These are phyloP conservation scores for Champsocephalus gunnari DNA, from an alignment of 2,797 vertebrate species.

Conservation along the genomic window DNA sequence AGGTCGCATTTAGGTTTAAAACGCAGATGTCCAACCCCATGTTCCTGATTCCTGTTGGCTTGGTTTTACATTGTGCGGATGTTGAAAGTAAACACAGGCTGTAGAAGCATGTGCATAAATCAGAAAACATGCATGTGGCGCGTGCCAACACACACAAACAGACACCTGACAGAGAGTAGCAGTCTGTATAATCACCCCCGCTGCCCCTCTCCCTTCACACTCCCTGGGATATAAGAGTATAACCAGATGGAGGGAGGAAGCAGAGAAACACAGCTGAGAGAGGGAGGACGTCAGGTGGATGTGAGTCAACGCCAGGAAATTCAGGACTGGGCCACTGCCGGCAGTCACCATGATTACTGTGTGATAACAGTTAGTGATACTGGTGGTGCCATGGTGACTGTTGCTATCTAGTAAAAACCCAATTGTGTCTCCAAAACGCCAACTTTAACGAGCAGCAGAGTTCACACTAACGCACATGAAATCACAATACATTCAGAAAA, in stretches of 20 bases:
- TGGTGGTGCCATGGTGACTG: slow-evolving; percentile 46
- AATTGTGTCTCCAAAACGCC: slow-evolving; percentile 9
- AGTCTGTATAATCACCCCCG: slow-evolving; percentile 33
- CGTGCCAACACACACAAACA: slow-evolving; percentile 41
- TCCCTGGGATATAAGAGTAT: slow-evolving; percentile 59
- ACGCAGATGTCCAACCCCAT: neutral
- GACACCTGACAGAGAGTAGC: slow-evolving; percentile 54
- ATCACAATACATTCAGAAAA: slow-evolving; percentile 50
- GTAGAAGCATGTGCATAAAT: slow-evolving; percentile 12
- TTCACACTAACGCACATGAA: slow-evolving; percentile 32
- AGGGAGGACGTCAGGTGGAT: slow-evolving; percentile 56
- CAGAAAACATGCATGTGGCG: slow-evolving; percentile 30
- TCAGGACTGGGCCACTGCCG: slow-evolving; percentile 26
- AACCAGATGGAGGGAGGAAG: slow-evolving; percentile 71
- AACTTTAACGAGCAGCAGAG: neutral
- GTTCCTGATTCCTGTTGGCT: slow-evolving; percentile 18
- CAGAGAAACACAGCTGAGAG: slow-evolving; percentile 47
- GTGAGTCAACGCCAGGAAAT: slow-evolving; percentile 55
- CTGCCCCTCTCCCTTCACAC: slow-evolving; percentile 39
- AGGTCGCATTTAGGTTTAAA: no score
- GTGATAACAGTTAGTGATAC: slow-evolving; percentile 57
- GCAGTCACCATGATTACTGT: slow-evolving; percentile 22
- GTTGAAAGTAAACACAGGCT: slow-evolving; percentile 20
- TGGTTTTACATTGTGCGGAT: neutral
- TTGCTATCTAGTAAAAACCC: slow-evolving; percentile 45